phyloP scores from a whole-genome alignment of 1,140 invertebrate genomes.

The Centruroides vittatus region DNA sequence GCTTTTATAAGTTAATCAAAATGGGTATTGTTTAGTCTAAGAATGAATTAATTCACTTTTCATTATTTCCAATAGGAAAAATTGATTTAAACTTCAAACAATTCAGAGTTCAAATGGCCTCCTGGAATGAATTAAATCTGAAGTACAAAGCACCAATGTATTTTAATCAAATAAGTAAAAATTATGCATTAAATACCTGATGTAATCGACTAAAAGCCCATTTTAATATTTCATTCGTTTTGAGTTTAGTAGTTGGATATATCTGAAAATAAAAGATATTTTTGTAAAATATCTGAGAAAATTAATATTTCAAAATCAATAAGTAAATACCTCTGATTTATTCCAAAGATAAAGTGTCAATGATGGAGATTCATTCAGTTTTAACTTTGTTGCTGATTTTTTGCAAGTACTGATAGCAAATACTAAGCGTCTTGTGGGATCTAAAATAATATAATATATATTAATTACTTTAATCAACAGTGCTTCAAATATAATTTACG shows the following conservation, averaged over 20 bases:
- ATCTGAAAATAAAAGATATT: background rate
- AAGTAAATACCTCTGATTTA: slow-evolving; percentile 5
- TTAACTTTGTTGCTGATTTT: slow-evolving; percentile 31
- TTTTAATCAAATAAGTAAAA: background rate
- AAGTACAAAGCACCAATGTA: too few relatives aligned
- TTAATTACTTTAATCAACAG: too few relatives aligned
- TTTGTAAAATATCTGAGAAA: background rate
- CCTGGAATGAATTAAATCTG: too few relatives aligned
- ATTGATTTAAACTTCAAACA: too few relatives aligned
- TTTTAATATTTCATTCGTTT: slow-evolving; percentile 38
- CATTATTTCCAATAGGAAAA: too few relatives aligned
- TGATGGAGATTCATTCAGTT: slow-evolving; percentile 26
- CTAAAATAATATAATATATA: slow-evolving; percentile 22
- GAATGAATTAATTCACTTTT: too few relatives aligned
- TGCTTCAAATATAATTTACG: too few relatives aligned
- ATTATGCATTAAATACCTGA: slow-evolving; percentile 2
- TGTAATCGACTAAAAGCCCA: slow-evolving; percentile 26
- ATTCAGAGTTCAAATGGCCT: too few relatives aligned
- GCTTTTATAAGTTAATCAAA: too few relatives aligned
- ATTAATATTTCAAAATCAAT: background rate
- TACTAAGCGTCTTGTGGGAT: slow-evolving; percentile 47
- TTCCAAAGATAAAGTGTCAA: slow-evolving; percentile 17
- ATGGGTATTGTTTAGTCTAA: too few relatives aligned
- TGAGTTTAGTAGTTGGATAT: background rate
- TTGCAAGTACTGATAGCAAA: slow-evolving; percentile 49